Base-by-base conservation (phyloP, 2,113 vertebrate species). In the Merops nubicus region DNA sequence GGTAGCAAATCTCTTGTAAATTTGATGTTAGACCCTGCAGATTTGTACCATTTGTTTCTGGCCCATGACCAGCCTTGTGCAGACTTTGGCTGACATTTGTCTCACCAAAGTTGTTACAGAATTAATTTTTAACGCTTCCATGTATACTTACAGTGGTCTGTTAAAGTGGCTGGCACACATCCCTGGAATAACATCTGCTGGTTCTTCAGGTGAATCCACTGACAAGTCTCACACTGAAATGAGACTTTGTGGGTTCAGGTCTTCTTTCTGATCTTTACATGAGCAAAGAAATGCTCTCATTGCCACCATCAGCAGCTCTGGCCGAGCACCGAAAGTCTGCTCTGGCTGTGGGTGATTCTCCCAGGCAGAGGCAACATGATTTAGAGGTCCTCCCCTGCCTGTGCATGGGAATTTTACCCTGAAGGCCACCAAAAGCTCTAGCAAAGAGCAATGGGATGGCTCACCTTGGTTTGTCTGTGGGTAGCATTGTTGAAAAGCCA, bases 71-170 rank as follows among this genome's bases (percentile, higher is more conserved):
- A 89, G 40, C 62, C 60, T 77, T 77, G 23, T 84, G 64, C 78
- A 92, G 64, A 43, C 85, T 94, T 74, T 72, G 54, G 31, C 73
- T 86, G 69, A 92, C 69, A 68, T 95, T 92, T 89, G 59, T 70
- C 75, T 93, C 70, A 19, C 9, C 5, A 28, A 95, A 89, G 83
- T 93, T 75, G 64, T 79, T 68, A 20, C 15, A 81, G 75, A 65
- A 93, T 96, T 88, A 78, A 82, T 93, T 94, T 94, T 95, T 94
- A 84, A 95, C 89, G 22, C 47, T 94, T 91, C 69, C 56, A 57
- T 64, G 60, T 93, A 59, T 88, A 60, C 79, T 86, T 85, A 34
- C 59, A 85, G 40, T 1, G 0, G 70, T 94, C 73, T 84, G 48
- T 81, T 67, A 56, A 56, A 79, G 64, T 45, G 48, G 65, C 48